These are phyloP conservation scores for Halcyon senegalensis DNA, from an alignment of 2,113 vertebrate species.

Conservation along the genomic window DNA sequence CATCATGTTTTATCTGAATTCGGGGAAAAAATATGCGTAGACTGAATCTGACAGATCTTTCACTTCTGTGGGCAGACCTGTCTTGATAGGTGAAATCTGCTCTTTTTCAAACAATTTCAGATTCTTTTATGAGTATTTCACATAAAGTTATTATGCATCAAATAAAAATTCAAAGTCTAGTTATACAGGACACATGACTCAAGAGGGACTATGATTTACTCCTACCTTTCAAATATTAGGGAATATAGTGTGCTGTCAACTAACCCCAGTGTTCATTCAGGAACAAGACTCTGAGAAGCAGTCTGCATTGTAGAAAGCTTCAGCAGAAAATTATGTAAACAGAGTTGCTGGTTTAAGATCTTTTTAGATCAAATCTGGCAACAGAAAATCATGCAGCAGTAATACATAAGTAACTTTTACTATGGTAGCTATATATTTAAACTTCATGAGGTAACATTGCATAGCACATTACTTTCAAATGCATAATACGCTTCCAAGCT, in stretches of 20 bases:
- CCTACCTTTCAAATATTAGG: not conserved
- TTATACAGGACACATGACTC: not conserved
- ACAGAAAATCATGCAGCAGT: not conserved
- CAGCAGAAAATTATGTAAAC: not conserved
- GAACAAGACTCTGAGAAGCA: not conserved
- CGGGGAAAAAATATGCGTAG: not conserved
- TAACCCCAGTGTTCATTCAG: not conserved
- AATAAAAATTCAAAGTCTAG: not conserved
- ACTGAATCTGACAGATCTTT: not conserved
- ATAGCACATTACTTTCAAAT: not conserved
- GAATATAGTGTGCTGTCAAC: not conserved
- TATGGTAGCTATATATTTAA: not conserved
- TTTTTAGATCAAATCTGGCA: not conserved
- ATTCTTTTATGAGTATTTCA: not conserved
- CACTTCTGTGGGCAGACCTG: not conserved
- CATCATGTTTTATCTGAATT: not conserved
- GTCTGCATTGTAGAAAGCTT: not conserved
- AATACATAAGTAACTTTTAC: not conserved
- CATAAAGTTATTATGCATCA: not conserved
- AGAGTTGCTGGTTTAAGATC: not conserved
- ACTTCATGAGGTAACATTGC: not conserved
- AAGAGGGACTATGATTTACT: not conserved
- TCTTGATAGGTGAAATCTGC: not conserved
- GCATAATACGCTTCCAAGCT: not conserved
- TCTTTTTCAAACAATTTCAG: not conserved